Evolutionary conservation across 2,113 vertebrate genomes (phyloP).

Genomic region (Aix galericulata): DNA sequence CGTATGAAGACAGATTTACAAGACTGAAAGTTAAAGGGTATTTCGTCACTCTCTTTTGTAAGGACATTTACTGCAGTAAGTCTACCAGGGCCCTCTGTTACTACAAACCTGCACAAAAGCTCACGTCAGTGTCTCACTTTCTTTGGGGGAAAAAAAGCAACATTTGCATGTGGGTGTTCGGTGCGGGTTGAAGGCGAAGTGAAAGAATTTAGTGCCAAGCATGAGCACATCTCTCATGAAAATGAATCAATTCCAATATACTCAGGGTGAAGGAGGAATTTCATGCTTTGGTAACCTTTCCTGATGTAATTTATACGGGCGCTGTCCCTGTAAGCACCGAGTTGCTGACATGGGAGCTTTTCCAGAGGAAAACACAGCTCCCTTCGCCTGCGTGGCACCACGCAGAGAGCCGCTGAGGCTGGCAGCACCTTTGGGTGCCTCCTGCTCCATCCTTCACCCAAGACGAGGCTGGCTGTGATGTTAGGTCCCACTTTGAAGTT

Average conservation of each 20-base stretch:
- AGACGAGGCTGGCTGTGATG: rapidly evolving
- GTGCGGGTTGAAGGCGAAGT: neutral
- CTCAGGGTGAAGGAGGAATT: conserved; percentile 6
- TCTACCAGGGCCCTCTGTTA: neutral
- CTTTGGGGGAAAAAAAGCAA: neutral
- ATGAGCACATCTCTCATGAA: neutral
- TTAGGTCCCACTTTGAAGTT: neutral
- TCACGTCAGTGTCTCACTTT: neutral
- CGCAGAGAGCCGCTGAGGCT: neutral
- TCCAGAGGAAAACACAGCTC: neutral
- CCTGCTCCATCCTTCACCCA: neutral
- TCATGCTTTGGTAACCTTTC: conserved; percentile 42
- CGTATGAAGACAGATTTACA: neutral
- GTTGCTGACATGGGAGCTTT: neutral
- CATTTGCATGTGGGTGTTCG: neutral
- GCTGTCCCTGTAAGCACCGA: neutral
- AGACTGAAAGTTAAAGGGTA: neutral
- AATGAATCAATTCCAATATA: conserved; percentile 33
- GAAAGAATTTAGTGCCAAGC: neutral
- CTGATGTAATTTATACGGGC: conserved; percentile 16
- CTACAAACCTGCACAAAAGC: neutral
- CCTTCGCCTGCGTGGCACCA: neutral
- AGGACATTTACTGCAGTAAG: neutral
- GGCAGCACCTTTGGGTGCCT: neutral
- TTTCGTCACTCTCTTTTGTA: neutral